Percentiles rank a stretch among this genome's conserved stretches.
Conservation (phyloP, 2,797 vertebrate genomes). For the Merluccius polli region DNA sequence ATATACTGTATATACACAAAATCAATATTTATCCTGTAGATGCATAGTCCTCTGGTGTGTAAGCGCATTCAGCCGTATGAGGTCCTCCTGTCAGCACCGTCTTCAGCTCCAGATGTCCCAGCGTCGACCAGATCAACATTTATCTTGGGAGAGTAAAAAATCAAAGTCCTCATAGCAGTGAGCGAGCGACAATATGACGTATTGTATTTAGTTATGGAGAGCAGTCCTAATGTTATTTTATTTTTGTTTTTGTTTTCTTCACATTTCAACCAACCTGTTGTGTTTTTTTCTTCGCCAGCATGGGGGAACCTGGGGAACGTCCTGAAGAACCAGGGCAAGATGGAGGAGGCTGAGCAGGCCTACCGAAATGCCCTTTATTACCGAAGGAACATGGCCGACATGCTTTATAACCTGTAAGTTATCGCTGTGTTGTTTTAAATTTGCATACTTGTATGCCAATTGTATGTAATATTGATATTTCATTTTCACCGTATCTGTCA, state of each 20-base stretch:
- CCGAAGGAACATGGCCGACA: conserved; percentile 99
- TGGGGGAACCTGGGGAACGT: conserved; percentile 99
- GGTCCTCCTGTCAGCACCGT: conserved; percentile 21
- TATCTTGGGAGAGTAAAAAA: neutral
- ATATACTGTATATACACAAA: neutral
- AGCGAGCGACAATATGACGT: neutral
- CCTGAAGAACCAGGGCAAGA: conserved; percentile 97
- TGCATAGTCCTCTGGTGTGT: conserved; percentile 30
- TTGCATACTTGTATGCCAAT: neutral
- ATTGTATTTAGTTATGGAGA: neutral
- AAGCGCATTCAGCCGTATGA: conserved; percentile 19
- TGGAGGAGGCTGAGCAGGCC: conserved; percentile 90
- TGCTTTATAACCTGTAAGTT: conserved; percentile 99
- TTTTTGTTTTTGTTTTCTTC: no score
- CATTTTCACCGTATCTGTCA: conserved; percentile 6
- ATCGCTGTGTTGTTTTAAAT: neutral
- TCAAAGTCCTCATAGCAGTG: neutral
- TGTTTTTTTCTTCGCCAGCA: conserved; percentile 74
- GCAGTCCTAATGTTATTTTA: neutral
- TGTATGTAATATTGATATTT: neutral
- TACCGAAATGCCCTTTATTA: conserved; percentile 98
- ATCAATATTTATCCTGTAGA: conserved; percentile 1
- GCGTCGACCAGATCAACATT: conserved; percentile 6
- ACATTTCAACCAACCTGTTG: neutral
- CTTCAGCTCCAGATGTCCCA: conserved; percentile 22